phyloP scores from a whole-genome alignment of 2,888 invertebrate species.

The Pachydiplax longipennis region DNA sequence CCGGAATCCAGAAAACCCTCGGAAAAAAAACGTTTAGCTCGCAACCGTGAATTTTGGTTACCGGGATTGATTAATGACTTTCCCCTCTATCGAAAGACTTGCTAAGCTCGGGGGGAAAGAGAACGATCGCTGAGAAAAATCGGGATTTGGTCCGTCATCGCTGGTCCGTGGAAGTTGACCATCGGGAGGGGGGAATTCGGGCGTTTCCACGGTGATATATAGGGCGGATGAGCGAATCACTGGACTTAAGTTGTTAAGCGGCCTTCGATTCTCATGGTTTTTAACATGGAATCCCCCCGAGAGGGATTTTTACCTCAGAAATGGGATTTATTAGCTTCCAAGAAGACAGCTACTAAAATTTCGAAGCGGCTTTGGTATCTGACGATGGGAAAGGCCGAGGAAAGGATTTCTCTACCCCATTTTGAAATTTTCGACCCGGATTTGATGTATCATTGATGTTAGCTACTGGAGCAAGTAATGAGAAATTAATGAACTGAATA shows the following conservation, averaged over 20 bases:
- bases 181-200: not conserved
- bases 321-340: not conserved
- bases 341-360: not conserved
- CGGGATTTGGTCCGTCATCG: slow-evolving; percentile 11
- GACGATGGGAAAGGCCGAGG: not conserved
- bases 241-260: not conserved
- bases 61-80: not conserved
- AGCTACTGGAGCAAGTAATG: too few species aligned
- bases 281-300: not conserved
- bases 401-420: too few species aligned
- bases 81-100: not conserved
- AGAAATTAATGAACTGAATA: too few species aligned
- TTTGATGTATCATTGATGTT: too few species aligned
- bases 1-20: not conserved
- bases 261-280: not conserved
- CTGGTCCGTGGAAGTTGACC: not conserved
- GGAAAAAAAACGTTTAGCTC: not conserved
- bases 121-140: not conserved
- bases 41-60: not conserved
- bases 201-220: slow-evolving; percentile 4
- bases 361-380: not conserved
- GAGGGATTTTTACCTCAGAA: not conserved
- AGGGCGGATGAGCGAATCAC: slow-evolving; percentile 11
- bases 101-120: not conserved
- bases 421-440: too few species aligned